phyloP scores from a whole-genome alignment of 2,113 vertebrate genomes.

The Pollimyrus isidori region DNA sequence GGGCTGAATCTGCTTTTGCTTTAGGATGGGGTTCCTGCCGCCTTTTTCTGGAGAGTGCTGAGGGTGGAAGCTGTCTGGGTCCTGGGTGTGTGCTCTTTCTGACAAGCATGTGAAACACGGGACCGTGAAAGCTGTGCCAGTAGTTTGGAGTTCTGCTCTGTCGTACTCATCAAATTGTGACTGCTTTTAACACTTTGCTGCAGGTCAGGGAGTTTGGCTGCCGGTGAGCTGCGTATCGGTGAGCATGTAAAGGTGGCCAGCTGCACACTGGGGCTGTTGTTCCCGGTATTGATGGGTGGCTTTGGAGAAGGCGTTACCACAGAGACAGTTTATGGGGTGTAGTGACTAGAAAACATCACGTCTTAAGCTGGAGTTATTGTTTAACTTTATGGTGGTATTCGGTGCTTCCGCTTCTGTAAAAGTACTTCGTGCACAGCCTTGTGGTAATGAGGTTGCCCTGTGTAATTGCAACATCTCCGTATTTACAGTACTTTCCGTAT shows the following conservation, averaged over 20 bases:
- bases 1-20: not conserved
- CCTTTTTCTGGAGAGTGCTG: not conserved
- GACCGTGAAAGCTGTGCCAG: constrained; percentile 30
- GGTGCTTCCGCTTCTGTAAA: not conserved
- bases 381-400: not conserved
- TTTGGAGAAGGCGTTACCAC: not conserved
- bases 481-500: not conserved
- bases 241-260: not conserved
- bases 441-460: not conserved
- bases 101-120: constrained; percentile 30
- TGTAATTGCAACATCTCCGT: not conserved
- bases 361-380: not conserved
- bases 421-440: not conserved
- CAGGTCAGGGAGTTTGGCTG: constrained; percentile 28
- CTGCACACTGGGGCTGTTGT: not conserved
- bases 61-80: not conserved
- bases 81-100: not conserved
- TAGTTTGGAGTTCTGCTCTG: constrained; percentile 52
- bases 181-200: constrained; percentile 41
- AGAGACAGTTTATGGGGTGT: not conserved
- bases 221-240: not conserved
- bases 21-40: not conserved
- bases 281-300: not conserved
- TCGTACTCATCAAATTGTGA: constrained; percentile 57
- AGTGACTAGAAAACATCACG: not conserved